Percentiles rank a stretch among this genome's conserved stretches.
Conservation (phyloP, 1,140 invertebrate genomes). For the Lasioglossum baleicum region DNA sequence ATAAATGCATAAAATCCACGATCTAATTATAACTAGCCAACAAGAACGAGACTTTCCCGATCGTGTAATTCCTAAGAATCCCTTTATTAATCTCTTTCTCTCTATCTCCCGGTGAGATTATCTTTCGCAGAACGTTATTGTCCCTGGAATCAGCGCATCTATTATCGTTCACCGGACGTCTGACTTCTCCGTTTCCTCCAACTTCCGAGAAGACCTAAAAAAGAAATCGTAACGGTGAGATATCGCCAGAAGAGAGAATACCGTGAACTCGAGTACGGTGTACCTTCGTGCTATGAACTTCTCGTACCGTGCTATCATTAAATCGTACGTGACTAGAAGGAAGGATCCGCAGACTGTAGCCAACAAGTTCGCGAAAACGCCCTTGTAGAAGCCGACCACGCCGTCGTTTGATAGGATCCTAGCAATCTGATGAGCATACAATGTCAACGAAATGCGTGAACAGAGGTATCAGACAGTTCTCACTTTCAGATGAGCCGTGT, state of each 20-base stretch:
- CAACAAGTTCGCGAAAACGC: slow-evolving; percentile 8
- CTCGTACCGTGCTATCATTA: neutral
- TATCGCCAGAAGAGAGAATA: neutral
- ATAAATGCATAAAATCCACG: too few relatives aligned
- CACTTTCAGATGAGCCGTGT: too few relatives aligned
- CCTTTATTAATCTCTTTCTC: too few relatives aligned
- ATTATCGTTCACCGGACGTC: neutral
- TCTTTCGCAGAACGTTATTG: too few relatives aligned
- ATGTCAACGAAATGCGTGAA: too few relatives aligned
- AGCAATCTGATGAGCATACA: neutral
- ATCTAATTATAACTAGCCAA: too few relatives aligned
- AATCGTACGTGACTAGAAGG: slow-evolving; percentile 13
- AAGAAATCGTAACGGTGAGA: neutral
- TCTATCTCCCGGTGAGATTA: too few relatives aligned
- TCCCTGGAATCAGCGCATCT: too few relatives aligned
- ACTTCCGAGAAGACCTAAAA: neutral
- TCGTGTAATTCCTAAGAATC: too few relatives aligned
- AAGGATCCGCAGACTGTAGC: slow-evolving; percentile 13
- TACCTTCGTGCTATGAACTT: neutral
- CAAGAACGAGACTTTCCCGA: too few relatives aligned
- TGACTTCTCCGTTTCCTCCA: neutral
- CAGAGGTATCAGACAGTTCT: neutral
- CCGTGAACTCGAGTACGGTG: neutral
- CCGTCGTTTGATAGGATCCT: slow-evolving; percentile 3
- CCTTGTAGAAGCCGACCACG: slow-evolving; percentile 11